Base-by-base conservation (phyloP, 2,113 vertebrate genomes). In the Colius striatus region DNA sequence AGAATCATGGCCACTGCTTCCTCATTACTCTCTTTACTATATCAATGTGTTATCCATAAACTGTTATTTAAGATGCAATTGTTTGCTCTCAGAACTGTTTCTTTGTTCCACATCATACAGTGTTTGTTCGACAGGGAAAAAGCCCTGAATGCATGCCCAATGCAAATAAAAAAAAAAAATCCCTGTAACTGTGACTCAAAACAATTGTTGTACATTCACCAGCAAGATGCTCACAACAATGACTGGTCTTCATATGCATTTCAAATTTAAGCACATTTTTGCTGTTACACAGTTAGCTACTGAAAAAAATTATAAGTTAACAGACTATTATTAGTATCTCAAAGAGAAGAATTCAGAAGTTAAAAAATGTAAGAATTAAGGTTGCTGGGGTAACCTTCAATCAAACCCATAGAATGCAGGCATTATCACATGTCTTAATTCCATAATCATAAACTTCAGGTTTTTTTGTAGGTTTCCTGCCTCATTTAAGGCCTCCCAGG, bases 381-480 rank as follows among this genome's bases (percentile, higher is more conserved):
- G 95, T 95, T 96, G 92, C 94, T 47, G 1, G 43, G 82, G 95
- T 74, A 93, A 95, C 94, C 57, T 73, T 92, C 25, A 53, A 32
- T 76, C 94, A 54, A 68, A 65, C 16, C 62, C 45, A 45, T 50
- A 65, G 41, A 67, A 47, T 41, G 54, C n/a, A 93, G 57, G 17
- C 50, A 68, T 83, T 81, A 87, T 11, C n/a, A 85, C 41, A 85
- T 27, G 61, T 50, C 27, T 85, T 93, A 94, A 94, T 79, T 90
- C 79, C 47, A 73, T 16, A 90, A 87, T 58, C 21, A 80, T 22
- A 85, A 8, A 36, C 22, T 57, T 72, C 2, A 17, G n/a, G n/a
- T n/a, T 1, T 30, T 81, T 88, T 57, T 29, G 8, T 50, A 66
- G 15, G 30, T 79, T 80, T 55, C 29, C 21, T 65, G 30, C 54